A percentile compares a stretch with the other conserved stretches of the same genome.
Evolutionary conservation across 2,797 vertebrate species (phyloP).

Genomic region (Vireo griseus): DNA sequence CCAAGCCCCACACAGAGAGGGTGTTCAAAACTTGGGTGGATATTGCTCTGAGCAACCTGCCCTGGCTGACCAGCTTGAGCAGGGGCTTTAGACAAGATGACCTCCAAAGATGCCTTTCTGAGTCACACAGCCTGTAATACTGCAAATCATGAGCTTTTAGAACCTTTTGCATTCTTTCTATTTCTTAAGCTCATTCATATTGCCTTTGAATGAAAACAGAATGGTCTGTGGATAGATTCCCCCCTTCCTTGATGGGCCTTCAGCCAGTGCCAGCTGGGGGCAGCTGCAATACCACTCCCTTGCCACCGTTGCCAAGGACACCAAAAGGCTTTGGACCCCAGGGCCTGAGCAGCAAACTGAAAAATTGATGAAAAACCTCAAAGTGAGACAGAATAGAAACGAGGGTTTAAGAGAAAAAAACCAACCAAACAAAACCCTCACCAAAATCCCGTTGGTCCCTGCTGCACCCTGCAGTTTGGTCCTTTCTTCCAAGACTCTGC

Average conservation of each 20-base stretch:
- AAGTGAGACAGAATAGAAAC: neutral
- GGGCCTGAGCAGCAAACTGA: neutral
- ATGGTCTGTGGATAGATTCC: fast-evolving
- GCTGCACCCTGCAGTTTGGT: neutral
- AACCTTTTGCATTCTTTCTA: neutral
- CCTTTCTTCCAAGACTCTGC: neutral
- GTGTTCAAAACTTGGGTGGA: neutral
- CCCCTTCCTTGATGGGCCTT: neutral
- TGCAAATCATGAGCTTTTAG: neutral
- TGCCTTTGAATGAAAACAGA: neutral
- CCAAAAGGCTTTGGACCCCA: neutral
- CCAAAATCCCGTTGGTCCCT: neutral
- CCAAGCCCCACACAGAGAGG: neutral
- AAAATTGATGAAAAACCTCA: neutral
- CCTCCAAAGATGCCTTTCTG: neutral
- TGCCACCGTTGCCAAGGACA: neutral
- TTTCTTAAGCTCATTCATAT: neutral
- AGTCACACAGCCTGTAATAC: neutral
- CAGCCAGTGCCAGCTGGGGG: neutral
- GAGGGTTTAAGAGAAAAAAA: neutral
- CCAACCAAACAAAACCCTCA: neutral
- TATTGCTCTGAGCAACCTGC: neutral
- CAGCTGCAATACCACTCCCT: neutral
- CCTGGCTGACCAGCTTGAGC: neutral
- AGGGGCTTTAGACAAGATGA: neutral